Conservation (phyloP, 2,888 invertebrate genomes). For the Orchesellides sinensis region DNA sequence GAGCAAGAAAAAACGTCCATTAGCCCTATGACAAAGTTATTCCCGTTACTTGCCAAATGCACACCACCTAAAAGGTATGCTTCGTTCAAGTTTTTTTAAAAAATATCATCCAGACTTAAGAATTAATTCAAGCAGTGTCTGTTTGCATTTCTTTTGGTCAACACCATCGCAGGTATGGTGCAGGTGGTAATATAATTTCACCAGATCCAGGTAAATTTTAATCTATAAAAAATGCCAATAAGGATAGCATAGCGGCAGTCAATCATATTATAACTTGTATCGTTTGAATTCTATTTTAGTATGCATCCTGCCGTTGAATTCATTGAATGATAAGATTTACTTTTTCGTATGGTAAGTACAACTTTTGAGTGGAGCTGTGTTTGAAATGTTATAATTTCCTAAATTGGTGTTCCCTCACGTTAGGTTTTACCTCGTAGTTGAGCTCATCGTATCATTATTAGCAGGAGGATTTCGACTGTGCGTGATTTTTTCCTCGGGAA, state of each 20-base stretch:
- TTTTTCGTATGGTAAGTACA: slow-evolving; percentile 56
- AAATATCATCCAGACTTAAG: not conserved
- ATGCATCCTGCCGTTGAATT: slow-evolving; percentile 54
- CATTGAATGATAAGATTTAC: slow-evolving; percentile 60
- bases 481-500: not conserved
- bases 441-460: slow-evolving; percentile 2
- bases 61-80: slow-evolving; percentile 11
- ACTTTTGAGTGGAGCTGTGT: not conserved
- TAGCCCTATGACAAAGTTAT: slow-evolving; percentile 54
- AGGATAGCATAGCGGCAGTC: too few relatives aligned
- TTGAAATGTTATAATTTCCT: not conserved
- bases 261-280: too few relatives aligned
- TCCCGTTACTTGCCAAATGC: slow-evolving; percentile 61
- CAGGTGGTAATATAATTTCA: slow-evolving; percentile 27
- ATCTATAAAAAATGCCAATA: too few relatives aligned
- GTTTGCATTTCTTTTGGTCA: not conserved
- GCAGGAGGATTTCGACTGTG: slow-evolving; percentile 21
- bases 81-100: not conserved
- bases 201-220: slow-evolving; percentile 46
- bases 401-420: not conserved
- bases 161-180: slow-evolving; percentile 49
- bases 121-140: not conserved
- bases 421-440: slow-evolving; percentile 59
- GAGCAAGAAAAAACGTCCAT: not conserved
- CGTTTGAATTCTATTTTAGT: slow-evolving; percentile 35